Conservation (phyloP, 2,113 vertebrate species). For the Edolisoma coerulescens region DNA sequence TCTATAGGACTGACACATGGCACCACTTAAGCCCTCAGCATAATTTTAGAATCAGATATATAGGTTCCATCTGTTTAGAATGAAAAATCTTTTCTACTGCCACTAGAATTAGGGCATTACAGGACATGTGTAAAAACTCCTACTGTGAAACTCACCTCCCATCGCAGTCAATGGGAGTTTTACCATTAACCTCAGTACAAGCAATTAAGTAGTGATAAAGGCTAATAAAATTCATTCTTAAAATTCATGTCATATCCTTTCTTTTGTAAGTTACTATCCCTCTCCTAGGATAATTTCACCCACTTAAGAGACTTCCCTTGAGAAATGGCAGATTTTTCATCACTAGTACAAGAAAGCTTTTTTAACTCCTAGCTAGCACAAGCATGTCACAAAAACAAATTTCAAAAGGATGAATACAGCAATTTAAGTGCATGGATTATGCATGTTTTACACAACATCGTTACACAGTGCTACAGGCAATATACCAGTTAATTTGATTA, state of each 20-base stretch:
- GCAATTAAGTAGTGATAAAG: background rate
- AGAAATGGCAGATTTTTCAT: background rate
- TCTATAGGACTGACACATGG: background rate
- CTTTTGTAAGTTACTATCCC: background rate
- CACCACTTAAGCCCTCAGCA: background rate
- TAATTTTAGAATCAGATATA: background rate
- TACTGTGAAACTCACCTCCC: background rate
- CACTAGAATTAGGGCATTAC: background rate
- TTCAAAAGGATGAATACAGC: background rate
- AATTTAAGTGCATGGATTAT: background rate
- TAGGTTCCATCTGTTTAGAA: background rate
- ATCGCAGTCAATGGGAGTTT: background rate
- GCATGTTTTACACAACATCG: background rate
- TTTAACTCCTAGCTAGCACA: background rate
- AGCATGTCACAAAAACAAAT: background rate
- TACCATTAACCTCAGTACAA: background rate
- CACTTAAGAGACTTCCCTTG: conserved; percentile 4
- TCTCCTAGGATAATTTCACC: conserved; percentile 4
- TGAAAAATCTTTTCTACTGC: background rate
- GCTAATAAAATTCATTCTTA: conserved; percentile 24
- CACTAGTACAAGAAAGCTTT: background rate
- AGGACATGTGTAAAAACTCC: background rate
- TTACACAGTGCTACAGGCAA: background rate
- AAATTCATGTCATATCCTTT: background rate
- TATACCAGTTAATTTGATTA: background rate